Percentiles rank a stretch among this genome's conserved stretches.
Conservation (phyloP, 92 coral and sea anemone genomes). For the Meandrina meandrites region DNA sequence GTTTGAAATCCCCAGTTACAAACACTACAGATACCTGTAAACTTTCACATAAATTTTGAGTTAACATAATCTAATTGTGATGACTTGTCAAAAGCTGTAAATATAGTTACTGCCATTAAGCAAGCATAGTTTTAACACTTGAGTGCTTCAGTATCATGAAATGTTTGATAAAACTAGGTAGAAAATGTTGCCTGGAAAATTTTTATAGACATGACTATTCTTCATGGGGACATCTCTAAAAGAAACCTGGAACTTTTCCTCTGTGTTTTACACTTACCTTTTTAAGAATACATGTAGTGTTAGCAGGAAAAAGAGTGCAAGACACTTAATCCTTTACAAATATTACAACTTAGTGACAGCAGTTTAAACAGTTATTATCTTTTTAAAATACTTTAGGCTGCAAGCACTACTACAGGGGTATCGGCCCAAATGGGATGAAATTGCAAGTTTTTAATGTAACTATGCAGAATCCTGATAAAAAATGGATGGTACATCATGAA, state of each 20-base stretch:
- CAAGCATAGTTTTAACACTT: background rate
- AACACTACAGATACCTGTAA: background rate
- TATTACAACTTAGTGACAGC: background rate
- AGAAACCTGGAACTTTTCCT: background rate
- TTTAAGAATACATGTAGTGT: background rate
- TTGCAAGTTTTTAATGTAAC: background rate
- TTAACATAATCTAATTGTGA: background rate
- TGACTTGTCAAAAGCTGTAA: conserved; percentile 2
- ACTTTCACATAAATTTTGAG: background rate
- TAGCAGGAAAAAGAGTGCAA: background rate
- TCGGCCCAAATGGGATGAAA: background rate
- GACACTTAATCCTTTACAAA: background rate
- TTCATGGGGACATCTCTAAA: background rate
- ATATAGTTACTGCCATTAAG: background rate
- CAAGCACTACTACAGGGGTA: background rate
- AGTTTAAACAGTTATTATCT: background rate
- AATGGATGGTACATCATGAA: background rate
- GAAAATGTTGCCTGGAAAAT: background rate
- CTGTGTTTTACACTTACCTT: background rate
- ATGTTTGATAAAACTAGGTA: background rate
- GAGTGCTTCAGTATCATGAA: background rate
- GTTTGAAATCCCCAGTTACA: background rate
- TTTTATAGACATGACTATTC: background rate
- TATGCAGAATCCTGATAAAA: no score
- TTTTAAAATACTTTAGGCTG: no score